Conservation (phyloP, 2,888 invertebrate species). For the Thyatira batis region DNA sequence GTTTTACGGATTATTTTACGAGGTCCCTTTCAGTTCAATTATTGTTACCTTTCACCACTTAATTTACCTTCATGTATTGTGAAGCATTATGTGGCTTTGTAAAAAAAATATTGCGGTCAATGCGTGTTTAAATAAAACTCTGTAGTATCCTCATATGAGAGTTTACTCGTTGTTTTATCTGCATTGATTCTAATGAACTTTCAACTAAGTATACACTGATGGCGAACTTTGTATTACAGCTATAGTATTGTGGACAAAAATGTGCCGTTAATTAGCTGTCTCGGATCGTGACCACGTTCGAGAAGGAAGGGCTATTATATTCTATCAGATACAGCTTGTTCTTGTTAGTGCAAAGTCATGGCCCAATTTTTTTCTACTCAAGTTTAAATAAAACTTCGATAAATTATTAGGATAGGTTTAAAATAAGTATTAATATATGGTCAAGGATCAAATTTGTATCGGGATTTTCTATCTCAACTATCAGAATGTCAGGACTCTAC, state of each 20-base stretch:
- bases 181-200: no score
- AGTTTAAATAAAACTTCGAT: no score
- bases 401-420: no score
- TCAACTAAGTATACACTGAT: no score
- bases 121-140: background rate
- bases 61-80: conserved; percentile 22
- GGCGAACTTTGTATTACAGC: no score
- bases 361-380: no score
- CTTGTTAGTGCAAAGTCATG: background rate
- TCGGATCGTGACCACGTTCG: background rate
- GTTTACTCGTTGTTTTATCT: background rate
- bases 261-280: no score
- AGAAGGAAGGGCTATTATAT: background rate
- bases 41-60: conserved; percentile 18
- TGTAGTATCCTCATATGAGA: background rate
- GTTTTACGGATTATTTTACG: conserved; percentile 25
- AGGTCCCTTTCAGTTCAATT: conserved; percentile 31
- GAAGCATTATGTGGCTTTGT: background rate
- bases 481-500: no score
- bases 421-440: no score
- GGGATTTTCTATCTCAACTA: no score
- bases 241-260: no score
- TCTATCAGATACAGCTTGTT: background rate
- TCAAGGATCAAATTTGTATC: no score
- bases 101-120: background rate